Percentiles rank a stretch among this genome's conserved stretches.
phyloP scores from a whole-genome alignment of 2,113 vertebrate genomes.

The Chitala chitala region DNA sequence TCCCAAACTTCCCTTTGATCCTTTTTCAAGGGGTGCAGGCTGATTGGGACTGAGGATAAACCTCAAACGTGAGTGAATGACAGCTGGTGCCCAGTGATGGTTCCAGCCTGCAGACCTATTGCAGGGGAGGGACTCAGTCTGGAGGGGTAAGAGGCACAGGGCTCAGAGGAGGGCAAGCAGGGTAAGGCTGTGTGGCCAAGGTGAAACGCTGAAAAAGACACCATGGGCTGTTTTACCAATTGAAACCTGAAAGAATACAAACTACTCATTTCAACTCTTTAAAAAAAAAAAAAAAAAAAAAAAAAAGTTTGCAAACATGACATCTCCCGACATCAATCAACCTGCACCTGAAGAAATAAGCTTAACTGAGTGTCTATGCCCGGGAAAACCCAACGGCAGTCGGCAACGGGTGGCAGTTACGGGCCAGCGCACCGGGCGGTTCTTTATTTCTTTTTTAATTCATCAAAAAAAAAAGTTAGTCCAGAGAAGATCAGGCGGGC shows the following conservation, averaged over 20 bases:
- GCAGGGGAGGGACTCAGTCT: not conserved
- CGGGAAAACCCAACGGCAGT: not conserved
- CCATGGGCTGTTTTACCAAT: too few species aligned
- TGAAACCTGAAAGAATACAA: too few species aligned
- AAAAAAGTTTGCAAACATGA: not conserved
- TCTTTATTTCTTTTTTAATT: constrained; percentile 19
- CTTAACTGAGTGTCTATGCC: not conserved
- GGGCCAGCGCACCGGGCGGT: not conserved
- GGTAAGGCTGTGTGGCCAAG: too few species aligned
- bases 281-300: too few species aligned
- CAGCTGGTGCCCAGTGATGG: not conserved
- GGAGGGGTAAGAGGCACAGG: not conserved
- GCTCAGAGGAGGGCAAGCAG: not conserved
- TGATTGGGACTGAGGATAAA: not conserved
- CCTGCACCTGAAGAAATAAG: constrained; percentile 1
- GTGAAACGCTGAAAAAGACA: too few species aligned
- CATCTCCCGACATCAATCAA: not conserved
- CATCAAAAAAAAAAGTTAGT: constrained; percentile 11
- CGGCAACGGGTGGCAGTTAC: not conserved
- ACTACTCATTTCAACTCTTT: too few species aligned
- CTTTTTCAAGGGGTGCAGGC: not conserved
- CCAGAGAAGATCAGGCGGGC: not conserved
- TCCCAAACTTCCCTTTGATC: constrained; percentile 20
- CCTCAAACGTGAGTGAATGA: constrained; percentile 2
- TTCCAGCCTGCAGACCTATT: not conserved